A percentile compares a stretch with the other conserved stretches of the same genome.
Evolutionary conservation across 2,888 invertebrate species (phyloP).

Genomic region (Lithosia quadra): DNA sequence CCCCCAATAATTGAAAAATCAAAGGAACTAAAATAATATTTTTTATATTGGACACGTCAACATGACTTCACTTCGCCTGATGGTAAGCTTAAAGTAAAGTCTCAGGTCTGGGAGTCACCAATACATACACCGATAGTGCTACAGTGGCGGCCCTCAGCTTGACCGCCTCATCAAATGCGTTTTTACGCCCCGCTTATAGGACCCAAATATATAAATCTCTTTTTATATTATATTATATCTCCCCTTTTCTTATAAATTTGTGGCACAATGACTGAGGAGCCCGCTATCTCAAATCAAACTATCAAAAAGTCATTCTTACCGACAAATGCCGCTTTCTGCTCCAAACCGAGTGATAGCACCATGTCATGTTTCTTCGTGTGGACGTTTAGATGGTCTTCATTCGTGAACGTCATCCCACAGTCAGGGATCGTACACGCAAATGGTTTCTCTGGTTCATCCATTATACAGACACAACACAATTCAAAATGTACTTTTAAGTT

Average conservation of each 20-base stretch:
- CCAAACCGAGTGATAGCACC: slow-evolving; percentile 90
- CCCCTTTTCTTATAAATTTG: not conserved
- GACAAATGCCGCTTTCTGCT: slow-evolving; percentile 88
- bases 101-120: too few species aligned
- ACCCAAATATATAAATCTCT: too few species aligned
- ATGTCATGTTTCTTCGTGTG: slow-evolving; percentile 95
- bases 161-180: too few species aligned
- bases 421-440: slow-evolving; percentile 90
- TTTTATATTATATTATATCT: too few species aligned
- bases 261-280: not conserved
- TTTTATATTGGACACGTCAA: too few species aligned
- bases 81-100: too few species aligned
- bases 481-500: not conserved
- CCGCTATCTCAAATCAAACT: not conserved
- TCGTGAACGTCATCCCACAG: slow-evolving; percentile 93
- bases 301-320: slow-evolving; percentile 80
- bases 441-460: slow-evolving; percentile 89
- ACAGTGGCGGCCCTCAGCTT: too few species aligned
- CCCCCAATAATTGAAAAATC: too few species aligned
- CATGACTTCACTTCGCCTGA: too few species aligned
- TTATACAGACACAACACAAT: slow-evolving; percentile 39
- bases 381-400: slow-evolving; percentile 93
- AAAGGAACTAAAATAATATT: too few species aligned
- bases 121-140: too few species aligned
- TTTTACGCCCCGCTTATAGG: too few species aligned